Evolutionary conservation across 2,113 vertebrate genomes (phyloP), one percentile per base, ranked within the genome.

Genomic region (Percina caprodes): DNA sequence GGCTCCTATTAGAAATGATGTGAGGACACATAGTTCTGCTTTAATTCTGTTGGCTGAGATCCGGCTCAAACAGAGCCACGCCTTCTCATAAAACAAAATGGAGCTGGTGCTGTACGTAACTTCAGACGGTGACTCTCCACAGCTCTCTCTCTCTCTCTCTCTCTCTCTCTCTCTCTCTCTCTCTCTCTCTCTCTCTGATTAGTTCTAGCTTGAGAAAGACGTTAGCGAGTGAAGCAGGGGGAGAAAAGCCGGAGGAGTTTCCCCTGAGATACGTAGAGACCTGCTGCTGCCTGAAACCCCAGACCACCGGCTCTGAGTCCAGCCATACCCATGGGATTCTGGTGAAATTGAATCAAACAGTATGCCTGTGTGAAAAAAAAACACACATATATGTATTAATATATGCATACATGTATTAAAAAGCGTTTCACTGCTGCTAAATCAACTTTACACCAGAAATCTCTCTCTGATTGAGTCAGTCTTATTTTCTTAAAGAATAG

Each of bases 201-300:
- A 51, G 67, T 59, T 70, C 42, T 4, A 63, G 16, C 3, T 8
- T 23, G 16, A 66, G 45, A 21, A 49, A 66, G 30, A 61, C n/a
- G 61, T 73, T 52, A 14, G n/a, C 68, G 69, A 45, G 26, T 13
- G 16, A 67, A 49, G 11, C 23, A 9, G 63, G 8, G 26, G 54
- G 42, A 66, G 45, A 56, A n/a, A 48, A 67, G 26, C 26, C 21
- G 23, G 39, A 72, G 62, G 51, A 76, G 59, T 30, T 71, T 71
- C 67, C 80, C 74, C 51, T 8, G 80, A 74, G 76, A 5, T 33
- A 30, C 9, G 14, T 61, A 12, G 59, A 60, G 33, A 21, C 12
- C 30, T 51, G 1, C 68, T 66, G 67, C 19, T 18, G 33, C 23
- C 46, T 33, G 69, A 4, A 39, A 6, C 35, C 33, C 21, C 75